Conservation (phyloP, 2,888 invertebrate species). For the Pterobdella sp. region DNA sequence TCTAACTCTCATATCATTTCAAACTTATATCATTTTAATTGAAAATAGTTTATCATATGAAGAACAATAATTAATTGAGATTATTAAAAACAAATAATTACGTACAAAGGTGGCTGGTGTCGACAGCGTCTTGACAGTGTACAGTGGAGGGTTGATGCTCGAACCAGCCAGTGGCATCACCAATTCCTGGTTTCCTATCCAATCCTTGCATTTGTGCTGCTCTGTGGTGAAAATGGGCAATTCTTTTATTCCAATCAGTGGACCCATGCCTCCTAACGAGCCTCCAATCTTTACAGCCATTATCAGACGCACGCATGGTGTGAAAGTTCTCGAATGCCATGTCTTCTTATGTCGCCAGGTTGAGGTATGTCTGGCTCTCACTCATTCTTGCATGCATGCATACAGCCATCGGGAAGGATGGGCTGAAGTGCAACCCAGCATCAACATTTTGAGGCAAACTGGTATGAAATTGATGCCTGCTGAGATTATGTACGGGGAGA, state of each 20-base stretch:
- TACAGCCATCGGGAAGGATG: constrained; percentile 63
- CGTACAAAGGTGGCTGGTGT: constrained; percentile 45
- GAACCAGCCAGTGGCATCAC: constrained; percentile 67
- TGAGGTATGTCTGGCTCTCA: constrained; percentile 92
- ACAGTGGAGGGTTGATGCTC: constrained; percentile 81
- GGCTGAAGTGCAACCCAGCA: constrained; percentile 35
- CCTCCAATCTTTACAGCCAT: constrained; percentile 50
- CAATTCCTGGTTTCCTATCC: constrained; percentile 48
- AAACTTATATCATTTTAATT: too few relatives aligned
- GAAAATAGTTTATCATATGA: too few relatives aligned
- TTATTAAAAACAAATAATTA: too few relatives aligned
- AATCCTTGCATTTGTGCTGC: constrained; percentile 47
- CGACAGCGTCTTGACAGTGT: constrained; percentile 83
- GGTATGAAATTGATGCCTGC: constrained; percentile 14
- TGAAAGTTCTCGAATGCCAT: constrained; percentile 49
- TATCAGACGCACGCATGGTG: constrained; percentile 45
- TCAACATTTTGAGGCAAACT: constrained; percentile 4
- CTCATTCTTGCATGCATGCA: constrained; percentile 95
- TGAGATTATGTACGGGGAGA: background rate
- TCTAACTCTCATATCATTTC: too few relatives aligned
- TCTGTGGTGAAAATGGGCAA: constrained; percentile 42
- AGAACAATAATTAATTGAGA: too few relatives aligned
- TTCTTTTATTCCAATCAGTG: constrained; percentile 47
- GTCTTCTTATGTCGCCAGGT: constrained; percentile 59
- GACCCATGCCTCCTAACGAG: constrained; percentile 41